Evolutionary conservation across 1,140 invertebrate genomes (phyloP).

Genomic region (Drosophila subobscura): DNA sequence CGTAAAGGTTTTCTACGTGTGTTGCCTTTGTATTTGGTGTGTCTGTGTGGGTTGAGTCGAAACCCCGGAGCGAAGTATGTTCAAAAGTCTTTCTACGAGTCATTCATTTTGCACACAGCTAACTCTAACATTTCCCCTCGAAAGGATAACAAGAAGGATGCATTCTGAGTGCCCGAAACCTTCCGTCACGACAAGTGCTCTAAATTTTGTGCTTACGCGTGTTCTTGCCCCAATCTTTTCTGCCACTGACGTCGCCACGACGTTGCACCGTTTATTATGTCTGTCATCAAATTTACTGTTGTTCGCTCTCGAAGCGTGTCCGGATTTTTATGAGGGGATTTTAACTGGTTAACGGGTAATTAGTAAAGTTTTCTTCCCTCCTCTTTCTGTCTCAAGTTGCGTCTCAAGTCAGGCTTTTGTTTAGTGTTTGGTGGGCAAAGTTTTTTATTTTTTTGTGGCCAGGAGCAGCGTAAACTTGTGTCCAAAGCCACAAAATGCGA

Average conservation of each 20-base stretch:
- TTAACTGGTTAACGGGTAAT: slow-evolving; percentile 67
- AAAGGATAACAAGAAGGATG: slow-evolving; percentile 38
- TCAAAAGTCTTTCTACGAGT: slow-evolving; percentile 40
- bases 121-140: slow-evolving; percentile 17
- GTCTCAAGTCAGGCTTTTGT: slow-evolving; percentile 41
- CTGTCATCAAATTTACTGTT: slow-evolving; percentile 63
- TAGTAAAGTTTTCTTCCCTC: slow-evolving; percentile 53
- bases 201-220: slow-evolving; percentile 43
- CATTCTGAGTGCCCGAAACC: slow-evolving; percentile 19
- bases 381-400: slow-evolving; percentile 3
- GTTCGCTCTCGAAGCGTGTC: slow-evolving; percentile 16
- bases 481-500: too few relatives aligned
- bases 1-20: slow-evolving; percentile 55
- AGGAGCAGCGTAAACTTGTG: neutral
- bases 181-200: slow-evolving; percentile 24
- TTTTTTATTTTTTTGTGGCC: neutral
- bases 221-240: slow-evolving; percentile 24
- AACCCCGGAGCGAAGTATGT: slow-evolving; percentile 17
- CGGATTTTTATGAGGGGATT: slow-evolving; percentile 44
- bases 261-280: slow-evolving; percentile 18
- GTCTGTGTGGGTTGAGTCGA: slow-evolving; percentile 3
- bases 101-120: slow-evolving; percentile 51
- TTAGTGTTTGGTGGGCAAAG: slow-evolving; percentile 10
- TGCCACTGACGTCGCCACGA: too few relatives aligned
- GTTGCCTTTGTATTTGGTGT: neutral